Percentiles rank a stretch among this genome's conserved stretches.
phyloP scores from a whole-genome alignment of 2,797 vertebrate species.

The Crypturellus tataupa region DNA sequence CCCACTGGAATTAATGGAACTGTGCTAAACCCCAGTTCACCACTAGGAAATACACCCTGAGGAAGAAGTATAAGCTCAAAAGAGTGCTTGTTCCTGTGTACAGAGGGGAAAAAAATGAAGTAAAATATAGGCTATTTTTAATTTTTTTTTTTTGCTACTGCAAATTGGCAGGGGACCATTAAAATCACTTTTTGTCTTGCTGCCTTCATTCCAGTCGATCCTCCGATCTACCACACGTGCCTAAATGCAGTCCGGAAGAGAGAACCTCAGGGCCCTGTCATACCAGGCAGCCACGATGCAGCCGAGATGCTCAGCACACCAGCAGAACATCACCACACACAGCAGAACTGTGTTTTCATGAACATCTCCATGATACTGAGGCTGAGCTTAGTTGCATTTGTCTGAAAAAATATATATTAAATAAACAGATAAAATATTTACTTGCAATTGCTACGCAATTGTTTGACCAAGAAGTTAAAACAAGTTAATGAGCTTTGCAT shows the following conservation, averaged over 20 bases:
- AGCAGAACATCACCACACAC: neutral
- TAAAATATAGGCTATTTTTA: neutral
- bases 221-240: neutral
- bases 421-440: neutral
- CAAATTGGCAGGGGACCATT: neutral
- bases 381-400: neutral
- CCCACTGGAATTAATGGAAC: neutral
- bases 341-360: neutral
- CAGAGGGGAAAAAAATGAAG: neutral
- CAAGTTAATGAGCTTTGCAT: neutral
- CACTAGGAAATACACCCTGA: neutral
- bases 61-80: neutral
- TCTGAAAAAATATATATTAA: neutral
- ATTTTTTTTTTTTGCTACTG: neutral
- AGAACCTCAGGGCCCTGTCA: neutral
- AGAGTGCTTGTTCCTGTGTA: neutral
- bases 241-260: neutral
- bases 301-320: neutral
- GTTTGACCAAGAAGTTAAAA: neutral
- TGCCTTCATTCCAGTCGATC: neutral
- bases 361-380: neutral
- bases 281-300: neutral
- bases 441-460: neutral
- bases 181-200: neutral
- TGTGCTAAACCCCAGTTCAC: neutral